These are phyloP conservation scores for Ctenomys sociabilis DNA, from an alignment of 2,113 vertebrate genomes.

Conservation along the genomic window DNA sequence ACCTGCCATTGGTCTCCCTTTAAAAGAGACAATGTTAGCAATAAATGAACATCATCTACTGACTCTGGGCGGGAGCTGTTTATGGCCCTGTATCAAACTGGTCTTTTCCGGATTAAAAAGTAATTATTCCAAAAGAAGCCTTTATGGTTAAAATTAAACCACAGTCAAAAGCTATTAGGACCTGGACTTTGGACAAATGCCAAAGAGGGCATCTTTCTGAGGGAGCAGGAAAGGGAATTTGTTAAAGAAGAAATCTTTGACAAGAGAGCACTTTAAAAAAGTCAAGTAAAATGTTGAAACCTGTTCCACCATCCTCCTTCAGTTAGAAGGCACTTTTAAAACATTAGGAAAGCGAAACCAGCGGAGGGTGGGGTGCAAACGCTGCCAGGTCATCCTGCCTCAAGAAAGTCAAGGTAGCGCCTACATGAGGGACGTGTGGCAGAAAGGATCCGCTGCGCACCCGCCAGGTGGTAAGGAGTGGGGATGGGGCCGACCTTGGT, in stretches of 20 bases:
- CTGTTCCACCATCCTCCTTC: slow-evolving; percentile 63
- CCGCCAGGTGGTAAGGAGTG: not conserved
- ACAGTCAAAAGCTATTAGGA: slow-evolving; percentile 47
- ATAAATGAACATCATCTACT: not conserved
- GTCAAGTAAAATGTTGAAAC: slow-evolving; percentile 53
- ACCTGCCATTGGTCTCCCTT: not conserved
- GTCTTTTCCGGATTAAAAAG: slow-evolving; percentile 65
- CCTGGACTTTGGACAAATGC: slow-evolving; percentile 63
- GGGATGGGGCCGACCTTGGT: not conserved
- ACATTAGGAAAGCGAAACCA: slow-evolving; percentile 80
- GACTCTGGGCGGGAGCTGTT: not conserved
- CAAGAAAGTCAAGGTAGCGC: not conserved
- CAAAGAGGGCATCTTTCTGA: slow-evolving; percentile 44
- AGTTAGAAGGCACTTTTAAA: slow-evolving; percentile 68
- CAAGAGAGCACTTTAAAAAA: slow-evolving; percentile 11
- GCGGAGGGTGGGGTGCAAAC: slow-evolving; percentile 68
- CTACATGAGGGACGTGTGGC: slow-evolving; percentile 63
- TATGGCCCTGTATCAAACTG: not conserved
- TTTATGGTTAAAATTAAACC: slow-evolving; percentile 73
- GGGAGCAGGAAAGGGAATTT: not conserved
- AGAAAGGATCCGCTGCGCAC: not conserved
- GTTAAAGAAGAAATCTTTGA: not conserved
- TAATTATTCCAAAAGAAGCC: slow-evolving; percentile 64
- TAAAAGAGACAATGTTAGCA: not conserved
- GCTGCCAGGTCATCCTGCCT: slow-evolving; percentile 67